Evolutionary conservation across 2,888 invertebrate species (phyloP).

Genomic region (Epinotia brunnichana): DNA sequence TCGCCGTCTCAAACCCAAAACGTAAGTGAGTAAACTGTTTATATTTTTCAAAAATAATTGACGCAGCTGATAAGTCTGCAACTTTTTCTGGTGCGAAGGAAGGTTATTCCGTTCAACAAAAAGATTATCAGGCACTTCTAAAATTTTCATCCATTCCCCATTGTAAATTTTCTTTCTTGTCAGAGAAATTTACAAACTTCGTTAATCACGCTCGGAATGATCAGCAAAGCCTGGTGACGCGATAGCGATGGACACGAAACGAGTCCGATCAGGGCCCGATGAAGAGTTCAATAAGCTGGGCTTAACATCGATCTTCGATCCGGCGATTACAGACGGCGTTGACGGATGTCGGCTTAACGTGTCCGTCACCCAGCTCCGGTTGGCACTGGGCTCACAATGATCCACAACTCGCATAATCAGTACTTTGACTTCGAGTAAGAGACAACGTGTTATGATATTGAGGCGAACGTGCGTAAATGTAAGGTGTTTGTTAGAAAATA

Average conservation of each 20-base stretch:
- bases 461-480: no score
- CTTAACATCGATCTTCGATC: conserved; percentile 82
- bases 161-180: neutral
- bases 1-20: no score
- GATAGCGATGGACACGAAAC: conserved; percentile 65
- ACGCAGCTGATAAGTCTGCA: no score
- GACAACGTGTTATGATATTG: no score
- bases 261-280: conserved; percentile 69
- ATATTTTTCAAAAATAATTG: no score
- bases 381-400: conserved; percentile 51
- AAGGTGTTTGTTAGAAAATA: no score
- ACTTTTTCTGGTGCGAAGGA: no score
- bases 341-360: conserved; percentile 83
- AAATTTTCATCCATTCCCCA: no score
- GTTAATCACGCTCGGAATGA: neutral
- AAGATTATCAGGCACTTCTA: no score
- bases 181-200: neutral
- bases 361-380: conserved; percentile 71
- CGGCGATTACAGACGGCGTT: conserved; percentile 78
- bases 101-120: no score
- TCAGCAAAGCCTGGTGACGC: conserved; percentile 58
- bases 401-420: neutral
- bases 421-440: neutral
- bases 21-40: no score
- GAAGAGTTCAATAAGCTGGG: conserved; percentile 79